These are phyloP conservation scores for Synanthedon andrenaeformis DNA, from an alignment of 2,888 invertebrate species.

Conservation along the genomic window DNA sequence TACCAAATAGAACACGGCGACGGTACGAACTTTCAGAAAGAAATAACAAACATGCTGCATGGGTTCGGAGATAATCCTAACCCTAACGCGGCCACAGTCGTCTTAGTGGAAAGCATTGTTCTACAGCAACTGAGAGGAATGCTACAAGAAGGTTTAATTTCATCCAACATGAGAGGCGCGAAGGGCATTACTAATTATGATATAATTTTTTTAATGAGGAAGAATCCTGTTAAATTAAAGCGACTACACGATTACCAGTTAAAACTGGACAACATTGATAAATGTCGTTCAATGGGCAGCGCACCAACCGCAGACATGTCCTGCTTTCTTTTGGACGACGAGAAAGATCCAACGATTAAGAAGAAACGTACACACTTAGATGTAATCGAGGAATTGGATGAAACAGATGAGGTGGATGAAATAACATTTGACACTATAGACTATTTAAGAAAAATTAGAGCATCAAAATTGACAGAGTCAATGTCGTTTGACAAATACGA, in stretches of 20 bases:
- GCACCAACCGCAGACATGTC: constrained; percentile 30
- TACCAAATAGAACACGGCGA: constrained; percentile 19
- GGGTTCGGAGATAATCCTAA: constrained; percentile 92
- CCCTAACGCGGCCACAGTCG: constrained; percentile 85
- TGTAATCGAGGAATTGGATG: constrained; percentile 66
- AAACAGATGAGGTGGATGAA: constrained; percentile 66
- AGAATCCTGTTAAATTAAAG: constrained; percentile 81
- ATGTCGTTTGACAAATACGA: constrained; percentile 74
- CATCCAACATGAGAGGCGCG: constrained; percentile 73
- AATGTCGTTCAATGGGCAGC: constrained; percentile 26
- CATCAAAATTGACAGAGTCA: constrained; percentile 67
- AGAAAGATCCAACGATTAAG: constrained; percentile 59
- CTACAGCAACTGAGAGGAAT: constrained; percentile 83
- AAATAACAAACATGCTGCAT: constrained; percentile 90
- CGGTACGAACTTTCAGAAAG: constrained; percentile 67
- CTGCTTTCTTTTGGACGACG: constrained; percentile 50
- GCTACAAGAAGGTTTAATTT: constrained; percentile 79
- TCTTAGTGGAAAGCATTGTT: constrained; percentile 85
- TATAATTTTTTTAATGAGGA: constrained; percentile 85
- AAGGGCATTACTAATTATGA: constrained; percentile 73
- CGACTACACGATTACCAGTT: constrained; percentile 80
- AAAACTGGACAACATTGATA: constrained; percentile 64
- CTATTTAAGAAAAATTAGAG: constrained; percentile 70
- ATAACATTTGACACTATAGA: constrained; percentile 69
- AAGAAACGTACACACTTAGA: constrained; percentile 57